A percentile compares a stretch with the other conserved stretches of the same genome.
phyloP scores from a whole-genome alignment of 2,797 vertebrate species.

The Eidolon dupreanum region DNA sequence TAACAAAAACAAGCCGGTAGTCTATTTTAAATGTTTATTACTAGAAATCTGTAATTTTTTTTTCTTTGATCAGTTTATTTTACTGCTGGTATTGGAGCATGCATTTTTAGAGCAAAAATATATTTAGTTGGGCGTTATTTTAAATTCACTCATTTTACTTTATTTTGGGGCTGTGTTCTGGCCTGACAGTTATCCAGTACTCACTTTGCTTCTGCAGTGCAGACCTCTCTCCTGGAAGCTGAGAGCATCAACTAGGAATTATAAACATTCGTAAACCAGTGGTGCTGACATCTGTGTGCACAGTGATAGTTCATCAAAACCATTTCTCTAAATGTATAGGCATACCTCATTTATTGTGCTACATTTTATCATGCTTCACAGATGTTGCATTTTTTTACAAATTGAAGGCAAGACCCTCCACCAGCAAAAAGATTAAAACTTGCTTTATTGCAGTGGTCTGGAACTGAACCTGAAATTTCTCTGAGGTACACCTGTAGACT shows the following conservation, averaged over 20 bases:
- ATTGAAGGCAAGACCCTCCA: neutral
- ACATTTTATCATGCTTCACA: neutral
- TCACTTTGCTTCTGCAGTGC: neutral
- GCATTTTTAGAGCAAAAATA: neutral
- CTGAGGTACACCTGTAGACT: neutral
- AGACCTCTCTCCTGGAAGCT: neutral
- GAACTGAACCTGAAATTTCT: neutral
- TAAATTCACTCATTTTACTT: neutral
- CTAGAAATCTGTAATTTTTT: neutral
- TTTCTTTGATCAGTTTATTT: neutral
- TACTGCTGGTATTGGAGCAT: neutral
- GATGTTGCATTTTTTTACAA: neutral
- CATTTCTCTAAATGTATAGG: neutral
- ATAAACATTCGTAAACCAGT: neutral
- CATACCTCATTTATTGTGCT: neutral
- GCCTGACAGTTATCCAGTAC: neutral
- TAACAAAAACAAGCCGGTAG: neutral
- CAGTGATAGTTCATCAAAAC: neutral
- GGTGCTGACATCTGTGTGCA: neutral
- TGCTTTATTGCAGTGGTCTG: neutral
- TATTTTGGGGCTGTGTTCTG: neutral
- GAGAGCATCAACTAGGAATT: neutral
- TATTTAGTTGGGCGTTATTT: neutral
- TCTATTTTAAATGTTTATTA: neutral
- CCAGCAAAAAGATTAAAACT: neutral